Evolutionary conservation across 2,113 vertebrate species (phyloP).

Genomic region (Rhea pennata): DNA sequence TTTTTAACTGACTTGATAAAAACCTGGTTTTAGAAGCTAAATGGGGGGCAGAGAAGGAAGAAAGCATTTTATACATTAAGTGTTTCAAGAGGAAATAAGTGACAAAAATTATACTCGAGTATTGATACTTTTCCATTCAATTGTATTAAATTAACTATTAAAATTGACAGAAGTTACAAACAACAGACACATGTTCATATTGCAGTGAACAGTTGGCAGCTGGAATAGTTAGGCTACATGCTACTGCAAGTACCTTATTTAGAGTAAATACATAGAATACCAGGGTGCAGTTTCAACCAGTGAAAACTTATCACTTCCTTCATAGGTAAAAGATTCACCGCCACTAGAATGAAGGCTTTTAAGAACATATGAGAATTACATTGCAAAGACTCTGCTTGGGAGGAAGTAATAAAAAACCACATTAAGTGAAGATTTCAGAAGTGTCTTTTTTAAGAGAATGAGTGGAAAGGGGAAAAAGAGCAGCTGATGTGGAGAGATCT

Average conservation of each 20-base stretch:
- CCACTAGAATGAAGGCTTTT: fast-evolving
- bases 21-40: neutral
- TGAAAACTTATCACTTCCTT: neutral
- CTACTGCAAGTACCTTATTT: conserved; percentile 20
- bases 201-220: neutral
- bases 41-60: neutral
- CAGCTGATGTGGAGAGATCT: neutral
- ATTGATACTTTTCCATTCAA: neutral
- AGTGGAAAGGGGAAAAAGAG: neutral
- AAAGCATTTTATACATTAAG: neutral
- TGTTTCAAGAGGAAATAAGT: neutral
- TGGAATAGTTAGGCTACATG: neutral
- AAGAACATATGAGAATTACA: fast-evolving
- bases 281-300: neutral
- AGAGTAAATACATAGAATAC: conserved; percentile 39
- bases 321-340: neutral
- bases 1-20: neutral
- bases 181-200: neutral
- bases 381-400: neutral
- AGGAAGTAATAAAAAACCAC: neutral
- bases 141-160: neutral
- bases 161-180: neutral
- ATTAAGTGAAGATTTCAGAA: neutral
- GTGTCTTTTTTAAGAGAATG: neutral
- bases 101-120: neutral